Conservation (phyloP, 2,113 vertebrate species). For the Formicarius rufipectus region DNA sequence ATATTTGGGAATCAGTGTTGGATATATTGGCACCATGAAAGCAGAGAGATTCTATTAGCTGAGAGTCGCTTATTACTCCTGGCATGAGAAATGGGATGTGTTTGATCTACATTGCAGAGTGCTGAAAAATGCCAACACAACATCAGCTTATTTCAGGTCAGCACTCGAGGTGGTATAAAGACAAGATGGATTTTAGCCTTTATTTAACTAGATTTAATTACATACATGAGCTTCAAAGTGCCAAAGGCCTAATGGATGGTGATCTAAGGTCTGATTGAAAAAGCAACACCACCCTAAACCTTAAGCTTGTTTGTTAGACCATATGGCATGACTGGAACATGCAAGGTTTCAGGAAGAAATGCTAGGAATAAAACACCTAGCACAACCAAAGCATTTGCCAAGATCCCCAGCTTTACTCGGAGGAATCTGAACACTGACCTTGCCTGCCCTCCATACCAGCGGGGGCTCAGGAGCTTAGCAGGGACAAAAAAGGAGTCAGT, state of each 20-base stretch:
- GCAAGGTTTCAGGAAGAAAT: not conserved
- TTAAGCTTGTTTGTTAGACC: conserved; percentile 11
- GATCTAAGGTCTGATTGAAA: conserved; percentile 1
- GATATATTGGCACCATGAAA: not conserved
- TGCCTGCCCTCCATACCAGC: rapidly evolving
- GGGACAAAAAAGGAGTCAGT: not conserved
- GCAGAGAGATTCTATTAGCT: not conserved
- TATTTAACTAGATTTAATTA: conserved; percentile 35
- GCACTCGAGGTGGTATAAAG: not conserved
- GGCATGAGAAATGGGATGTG: not conserved
- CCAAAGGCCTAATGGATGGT: not conserved
- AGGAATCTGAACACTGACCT: not conserved
- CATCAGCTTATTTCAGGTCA: not conserved
- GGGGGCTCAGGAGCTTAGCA: not conserved
- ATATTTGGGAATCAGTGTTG: not conserved
- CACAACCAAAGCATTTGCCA: not conserved
- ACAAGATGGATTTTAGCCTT: conserved; percentile 10
- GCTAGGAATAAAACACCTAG: not conserved
- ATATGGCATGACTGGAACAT: not conserved
- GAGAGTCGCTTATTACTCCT: not conserved
- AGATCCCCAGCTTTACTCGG: not conserved
- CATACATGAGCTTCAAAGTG: not conserved
- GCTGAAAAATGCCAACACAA: not conserved
- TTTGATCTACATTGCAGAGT: not conserved
- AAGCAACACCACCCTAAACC: not conserved